Percentiles rank a stretch among this genome's conserved stretches.
Conservation (phyloP, 2,113 vertebrate genomes). For the Mystacornis crossleyi region DNA sequence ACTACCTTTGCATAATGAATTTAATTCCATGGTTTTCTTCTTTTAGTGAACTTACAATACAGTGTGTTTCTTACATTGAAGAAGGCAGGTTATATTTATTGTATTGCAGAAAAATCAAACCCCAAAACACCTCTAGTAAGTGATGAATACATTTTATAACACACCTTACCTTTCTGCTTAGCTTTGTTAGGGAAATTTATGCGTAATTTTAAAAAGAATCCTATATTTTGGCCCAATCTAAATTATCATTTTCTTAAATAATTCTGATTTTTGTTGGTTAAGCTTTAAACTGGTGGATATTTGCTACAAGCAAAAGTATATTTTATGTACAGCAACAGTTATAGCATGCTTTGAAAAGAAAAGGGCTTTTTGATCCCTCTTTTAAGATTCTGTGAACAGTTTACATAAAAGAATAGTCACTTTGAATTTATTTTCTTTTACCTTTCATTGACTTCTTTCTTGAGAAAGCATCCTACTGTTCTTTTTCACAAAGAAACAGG, state of each 20-base stretch:
- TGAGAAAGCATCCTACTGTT: background rate
- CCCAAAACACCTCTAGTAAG: background rate
- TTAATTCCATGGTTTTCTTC: background rate
- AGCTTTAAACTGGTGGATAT: background rate
- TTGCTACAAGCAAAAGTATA: background rate
- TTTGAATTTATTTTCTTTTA: background rate
- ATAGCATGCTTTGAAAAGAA: background rate
- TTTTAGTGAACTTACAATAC: background rate
- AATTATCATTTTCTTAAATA: background rate
- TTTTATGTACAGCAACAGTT: background rate
- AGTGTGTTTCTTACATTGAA: background rate
- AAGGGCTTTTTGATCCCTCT: background rate
- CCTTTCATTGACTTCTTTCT: background rate
- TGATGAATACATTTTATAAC: background rate
- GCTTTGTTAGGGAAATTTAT: background rate
- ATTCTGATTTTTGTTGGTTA: background rate
- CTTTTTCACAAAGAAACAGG: background rate
- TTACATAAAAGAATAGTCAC: background rate
- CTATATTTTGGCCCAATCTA: background rate
- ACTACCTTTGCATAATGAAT: background rate
- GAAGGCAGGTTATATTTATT: background rate
- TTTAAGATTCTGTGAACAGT: background rate
- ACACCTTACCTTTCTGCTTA: background rate
- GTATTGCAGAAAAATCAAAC: background rate
- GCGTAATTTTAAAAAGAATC: background rate